A percentile compares a stretch with the other conserved stretches of the same genome.
Evolutionary conservation across 2,888 invertebrate genomes (phyloP).

Genomic region (Eristalis arbustorum): DNA sequence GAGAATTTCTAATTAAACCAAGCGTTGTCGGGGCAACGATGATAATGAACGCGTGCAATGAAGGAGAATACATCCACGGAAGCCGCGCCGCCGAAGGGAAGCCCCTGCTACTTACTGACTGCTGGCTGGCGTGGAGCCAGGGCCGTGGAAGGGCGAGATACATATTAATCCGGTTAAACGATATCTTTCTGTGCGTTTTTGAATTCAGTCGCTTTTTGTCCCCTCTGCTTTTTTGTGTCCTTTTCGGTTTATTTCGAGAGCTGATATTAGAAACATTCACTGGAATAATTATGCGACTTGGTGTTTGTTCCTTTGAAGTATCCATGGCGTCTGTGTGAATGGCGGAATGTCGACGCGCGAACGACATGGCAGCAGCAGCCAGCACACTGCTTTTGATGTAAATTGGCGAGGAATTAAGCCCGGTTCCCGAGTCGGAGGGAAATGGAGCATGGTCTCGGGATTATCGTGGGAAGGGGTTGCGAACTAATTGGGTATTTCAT

Average conservation of each 20-base stretch:
- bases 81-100: not conserved
- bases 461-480: slow-evolving; percentile 37
- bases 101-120: not conserved
- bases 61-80: slow-evolving; percentile 13
- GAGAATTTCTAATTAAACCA: slow-evolving; percentile 42
- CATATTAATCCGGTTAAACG: not conserved
- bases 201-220: not conserved
- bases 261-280: slow-evolving; percentile 42
- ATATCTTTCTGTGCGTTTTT: not conserved
- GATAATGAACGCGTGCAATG: slow-evolving; percentile 31
- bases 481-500: slow-evolving; percentile 20
- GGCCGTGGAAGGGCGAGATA: not conserved
- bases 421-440: slow-evolving; percentile 5
- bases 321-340: not conserved
- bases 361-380: not conserved
- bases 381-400: slow-evolving; percentile 42
- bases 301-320: not conserved
- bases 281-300: slow-evolving; percentile 27
- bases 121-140: too few species aligned
- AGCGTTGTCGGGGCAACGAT: slow-evolving; percentile 25
- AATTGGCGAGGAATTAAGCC: slow-evolving; percentile 56
- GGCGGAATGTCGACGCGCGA: not conserved
- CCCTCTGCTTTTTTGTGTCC: not conserved
- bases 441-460: slow-evolving; percentile 12
- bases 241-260: not conserved